Conservation (phyloP, 2,797 vertebrate species). For the Chelonia mydas region DNA sequence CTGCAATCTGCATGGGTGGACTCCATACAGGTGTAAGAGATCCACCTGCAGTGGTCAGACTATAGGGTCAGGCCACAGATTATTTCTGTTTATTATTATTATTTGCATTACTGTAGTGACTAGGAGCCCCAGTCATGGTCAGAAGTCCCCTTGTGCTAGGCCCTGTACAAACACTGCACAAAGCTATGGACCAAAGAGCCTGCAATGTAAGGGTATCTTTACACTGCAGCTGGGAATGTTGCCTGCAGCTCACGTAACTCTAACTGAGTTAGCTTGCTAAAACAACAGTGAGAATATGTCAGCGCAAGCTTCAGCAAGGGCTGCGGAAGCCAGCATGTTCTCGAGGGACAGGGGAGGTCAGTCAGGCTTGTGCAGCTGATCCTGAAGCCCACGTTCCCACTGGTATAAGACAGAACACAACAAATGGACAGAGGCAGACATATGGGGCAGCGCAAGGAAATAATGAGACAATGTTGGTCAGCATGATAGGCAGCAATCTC, state of each 20-base stretch:
- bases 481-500: background rate
- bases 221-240: background rate
- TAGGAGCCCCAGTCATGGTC: background rate
- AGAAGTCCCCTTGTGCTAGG: background rate
- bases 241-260: background rate
- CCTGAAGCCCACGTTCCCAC: too few species aligned
- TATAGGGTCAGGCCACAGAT: background rate
- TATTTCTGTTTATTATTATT: background rate
- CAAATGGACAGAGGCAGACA: background rate
- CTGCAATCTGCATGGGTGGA: background rate
- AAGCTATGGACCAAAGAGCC: background rate
- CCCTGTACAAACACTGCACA: fast-evolving
- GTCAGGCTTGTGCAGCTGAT: too few species aligned
- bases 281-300: background rate
- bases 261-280: background rate
- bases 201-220: background rate
- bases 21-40: background rate
- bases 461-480: background rate
- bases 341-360: too few species aligned
- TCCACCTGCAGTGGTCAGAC: background rate
- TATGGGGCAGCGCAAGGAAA: background rate
- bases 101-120: background rate
- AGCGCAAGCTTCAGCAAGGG: too few species aligned
- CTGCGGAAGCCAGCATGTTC: background rate
- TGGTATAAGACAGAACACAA: too few species aligned